Base-by-base conservation (phyloP, 2,797 vertebrate species). In the Sebastes oblongus region DNA sequence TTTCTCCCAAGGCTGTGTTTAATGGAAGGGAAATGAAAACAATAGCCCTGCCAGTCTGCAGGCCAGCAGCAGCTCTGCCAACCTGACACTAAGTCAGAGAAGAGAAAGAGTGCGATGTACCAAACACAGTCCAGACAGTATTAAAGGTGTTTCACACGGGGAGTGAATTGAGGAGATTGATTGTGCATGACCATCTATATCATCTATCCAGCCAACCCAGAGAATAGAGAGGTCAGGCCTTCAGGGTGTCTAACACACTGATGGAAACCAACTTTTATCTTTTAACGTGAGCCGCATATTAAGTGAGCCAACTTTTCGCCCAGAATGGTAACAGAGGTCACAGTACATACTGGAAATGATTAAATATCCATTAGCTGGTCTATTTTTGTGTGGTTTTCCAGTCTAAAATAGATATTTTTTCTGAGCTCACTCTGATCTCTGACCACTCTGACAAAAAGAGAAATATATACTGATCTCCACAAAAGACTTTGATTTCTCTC, bases 11-110 rank as follows among this genome's bases (percentile, higher is more conserved):
- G 83, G 86, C 93, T 83, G 84, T 84, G 81, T 91, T 93, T 92
- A 93, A 91, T 92, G 85, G 88, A 92, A 87, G 92, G 92, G 93
- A 95, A 94, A 94, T 93, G 85, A 93, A 94, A 94, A 94, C 94
- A 95, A 93, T 91, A 83, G 88, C 78, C 55, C 85, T 87, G 85
- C 85, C 90, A 91, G 87, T 92, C 86, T 92, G 84, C 74, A 72
- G 86, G 81, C 85, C 83, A 76, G 74, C 83, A 75, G n/a, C 78
- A 14, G 73, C 81, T 80, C 81, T 86, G 89, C 89, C 89, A 88
- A 86, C 86, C 85, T 92, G 89, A 90, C 82, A 69, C 59, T 76
- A 79, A 89, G 85, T 86, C 74, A 68, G 55, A 78, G 80, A 85
- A 85, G 65, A 72, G 71, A 85, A 74, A 82, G 75, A 52, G 69